Evolutionary conservation across 2,797 vertebrate genomes (phyloP), one percentile per base, ranked within the genome.

Genomic region (Pangasius macronema): DNA sequence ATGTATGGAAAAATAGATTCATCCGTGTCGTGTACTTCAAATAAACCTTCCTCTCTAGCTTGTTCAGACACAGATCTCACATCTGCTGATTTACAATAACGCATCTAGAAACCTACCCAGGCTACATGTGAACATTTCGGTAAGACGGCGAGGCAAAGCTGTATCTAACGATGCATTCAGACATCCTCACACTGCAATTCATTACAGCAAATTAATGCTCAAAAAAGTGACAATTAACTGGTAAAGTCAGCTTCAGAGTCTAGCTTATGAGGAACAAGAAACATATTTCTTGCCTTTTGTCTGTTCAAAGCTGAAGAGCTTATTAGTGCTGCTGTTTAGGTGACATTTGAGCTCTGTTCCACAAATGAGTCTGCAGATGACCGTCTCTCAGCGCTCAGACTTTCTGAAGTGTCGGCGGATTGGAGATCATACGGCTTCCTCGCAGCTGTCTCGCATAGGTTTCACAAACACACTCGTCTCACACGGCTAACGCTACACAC

Each of bases 291-390:
- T 57, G 49, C 49, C 30, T 82, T 61, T 82, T 33, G 79, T 82
- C 39, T 72, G 51, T 86, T 79, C 46, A 53, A n/a, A 70, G 85
- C 30, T 86, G 70, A 68, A 72, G 16, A 81, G 63, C 85, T 86
- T 81, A 72, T 86, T 86, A 86, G 36, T 33, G 63, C 72, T 14
- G 77, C 49, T 46, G 76, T 87, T 82, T 75, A 36, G 55, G 67
- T 75, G 85, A 82, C 70, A 75, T 87, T 61, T 82, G 80, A n/a
- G 79, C 68, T 61, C 65, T 0, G 16, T 51, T 87, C 73, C 80
- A 27, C 55, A 51, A 86, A 75, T 51, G 39, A 82, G 53, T n/a
- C 63, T 30, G 36, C 63, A 70, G 63, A 70, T 81, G 77, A 86
- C 79, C 65, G 22, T 72, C 79, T 87, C 79, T 27, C 68, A n/a